Base-by-base conservation (phyloP, 2,797 vertebrate genomes). In the Graptemys geographica region DNA sequence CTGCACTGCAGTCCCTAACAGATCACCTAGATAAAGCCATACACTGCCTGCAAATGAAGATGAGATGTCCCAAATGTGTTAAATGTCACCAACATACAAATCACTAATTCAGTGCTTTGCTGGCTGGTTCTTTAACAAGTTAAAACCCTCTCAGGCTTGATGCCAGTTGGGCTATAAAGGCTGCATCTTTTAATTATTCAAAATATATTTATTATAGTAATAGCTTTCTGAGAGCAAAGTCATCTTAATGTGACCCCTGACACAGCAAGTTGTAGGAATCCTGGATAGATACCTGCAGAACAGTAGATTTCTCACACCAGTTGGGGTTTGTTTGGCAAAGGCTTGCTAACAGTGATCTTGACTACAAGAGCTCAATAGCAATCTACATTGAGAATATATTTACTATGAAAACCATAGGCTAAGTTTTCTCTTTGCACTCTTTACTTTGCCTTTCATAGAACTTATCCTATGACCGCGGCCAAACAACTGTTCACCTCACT, bases 191-290 rank as follows among this genome's bases (percentile, higher is more conserved):
- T 6, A 97, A 92, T 95, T 88, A 94, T 88, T 96, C 86, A 87
- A 92, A 95, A 96, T 80, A 89, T 91, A 97, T 96, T 94, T 95
- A 96, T 95, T 96, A 95, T 65, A 55, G 88, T 79, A 93, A 91
- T 0, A 12, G 82, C 49, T 93, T 82, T 95, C 91, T 59, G 59
- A 94, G 90, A 96, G 90, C 11, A 16, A 87, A 83, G 90, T 37
- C 76, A 90, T 79, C 79, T 47, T 87, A 90, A 88, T 82, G 92
- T 94, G 89, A 90, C 92, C 96, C 92, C 33, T 80, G 94, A 92
- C 85, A 87, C 55, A 84, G 90, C 80, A 94, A 95, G 96, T 62
- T 47, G 2, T 16, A 49, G 57, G 52, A 56, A 85, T 79, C 23
- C 81, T 49, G 83, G 81, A 87, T 27, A 15, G 83, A 83, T 57